Base-by-base conservation (phyloP, 2,797 vertebrate species). In the Phataginus tetradactyla region DNA sequence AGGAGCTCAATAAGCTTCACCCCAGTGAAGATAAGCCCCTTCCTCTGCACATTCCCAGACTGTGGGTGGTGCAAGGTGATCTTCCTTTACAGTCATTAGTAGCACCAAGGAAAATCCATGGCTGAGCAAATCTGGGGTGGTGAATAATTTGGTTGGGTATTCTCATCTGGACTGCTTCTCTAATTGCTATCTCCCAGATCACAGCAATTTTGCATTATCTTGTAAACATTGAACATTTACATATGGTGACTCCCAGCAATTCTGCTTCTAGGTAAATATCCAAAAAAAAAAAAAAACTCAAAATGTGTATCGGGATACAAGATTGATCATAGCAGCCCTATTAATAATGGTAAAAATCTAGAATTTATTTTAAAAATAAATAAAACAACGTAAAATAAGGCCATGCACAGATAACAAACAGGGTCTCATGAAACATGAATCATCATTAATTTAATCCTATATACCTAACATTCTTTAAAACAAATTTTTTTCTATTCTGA, bases 311-410 rank as follows among this genome's bases (percentile, higher is more conserved):
- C 29, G 90, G 45, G 12, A 45, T 64, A 21, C 17, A 81, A 89
- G 23, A 51, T n/a, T 59, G 29, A 86, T 64, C n/a, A 66, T 45
- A 66, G 29, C 17, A 61, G 7, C 8, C 37, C 55, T 90, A 21
- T 4, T 75, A 12, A 66, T 94, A 83, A 83, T 89, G 29, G n/a
- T 78, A 77, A 94, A 77, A 90, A 45, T 72, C 39, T 85, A 91
- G n/a, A 74, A 29, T 94, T 63, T 79, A 32, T 66, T 93, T 93
- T 23, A 61, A 74, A 86, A 78, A 13, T 32, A 86, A 39, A 86
- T 7, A 5, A 74, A 96, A 42, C 59, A 85, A 45, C 85, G 13
- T 55, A 87, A 95, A 87, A 59, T 86, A 79, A 79, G 27, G 7
- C 20, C 45, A 84, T 61, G 23, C 29, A 32, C 7, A 94, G 18